Evolutionary conservation across 1,140 invertebrate species (phyloP).

Genomic region (Lasioglossum baleicum): DNA sequence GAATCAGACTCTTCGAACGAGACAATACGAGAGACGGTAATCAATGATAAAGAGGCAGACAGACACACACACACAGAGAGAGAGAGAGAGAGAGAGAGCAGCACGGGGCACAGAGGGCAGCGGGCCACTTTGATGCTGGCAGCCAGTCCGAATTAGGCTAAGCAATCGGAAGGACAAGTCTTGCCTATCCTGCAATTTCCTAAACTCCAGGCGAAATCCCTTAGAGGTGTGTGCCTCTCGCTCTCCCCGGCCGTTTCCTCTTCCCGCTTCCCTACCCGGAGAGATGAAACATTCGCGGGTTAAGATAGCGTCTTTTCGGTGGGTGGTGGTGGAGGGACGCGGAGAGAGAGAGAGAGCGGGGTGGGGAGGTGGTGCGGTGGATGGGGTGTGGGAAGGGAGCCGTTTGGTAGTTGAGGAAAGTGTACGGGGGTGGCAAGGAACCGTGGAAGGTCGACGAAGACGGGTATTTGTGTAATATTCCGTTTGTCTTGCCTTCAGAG

Average conservation of each 20-base stretch:
- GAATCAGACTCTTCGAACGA: background rate
- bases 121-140: conserved; percentile 70
- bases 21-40: conserved; percentile 3
- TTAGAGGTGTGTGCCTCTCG: conserved; percentile 65
- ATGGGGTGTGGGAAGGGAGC: conserved; percentile 14
- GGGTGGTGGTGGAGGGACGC: conserved; percentile 14
- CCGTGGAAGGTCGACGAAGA: conserved; percentile 54
- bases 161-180: conserved; percentile 74
- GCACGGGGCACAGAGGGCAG: too few species aligned
- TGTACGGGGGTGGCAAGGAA: conserved; percentile 51
- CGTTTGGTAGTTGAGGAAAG: conserved; percentile 55
- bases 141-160: conserved; percentile 76
- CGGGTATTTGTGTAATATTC: conserved; percentile 80
- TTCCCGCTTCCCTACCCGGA: conserved; percentile 39
- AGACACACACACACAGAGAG: background rate
- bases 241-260: conserved; percentile 52
- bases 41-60: conserved; percentile 7
- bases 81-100: too few species aligned
- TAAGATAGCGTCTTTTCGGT: conserved; percentile 64
- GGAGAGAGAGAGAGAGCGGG: too few species aligned
- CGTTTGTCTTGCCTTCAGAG: conserved; percentile 80
- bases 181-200: conserved; percentile 69
- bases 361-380: conserved; percentile 8
- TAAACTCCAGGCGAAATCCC: conserved; percentile 73
- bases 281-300: conserved; percentile 74